Conservation (phyloP, 1,140 invertebrate genomes). For the Nasonia longicornis region DNA sequence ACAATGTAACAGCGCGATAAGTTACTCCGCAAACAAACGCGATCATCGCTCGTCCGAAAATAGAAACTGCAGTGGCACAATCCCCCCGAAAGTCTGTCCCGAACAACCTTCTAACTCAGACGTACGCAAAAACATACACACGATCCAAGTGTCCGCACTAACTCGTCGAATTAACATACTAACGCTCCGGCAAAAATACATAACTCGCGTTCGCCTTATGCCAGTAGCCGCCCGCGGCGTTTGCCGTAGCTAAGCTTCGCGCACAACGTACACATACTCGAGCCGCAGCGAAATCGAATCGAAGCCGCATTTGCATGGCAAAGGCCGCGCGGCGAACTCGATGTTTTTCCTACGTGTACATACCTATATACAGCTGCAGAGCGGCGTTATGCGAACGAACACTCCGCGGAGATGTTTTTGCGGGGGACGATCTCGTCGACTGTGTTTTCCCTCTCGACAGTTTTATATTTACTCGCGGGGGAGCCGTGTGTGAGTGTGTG, state of each 20-base stretch:
- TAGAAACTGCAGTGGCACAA: background rate
- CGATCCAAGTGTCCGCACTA: background rate
- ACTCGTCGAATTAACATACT: background rate
- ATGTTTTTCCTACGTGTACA: background rate
- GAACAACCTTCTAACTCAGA: too few species aligned
- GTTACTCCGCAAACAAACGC: background rate
- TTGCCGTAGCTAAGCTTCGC: background rate
- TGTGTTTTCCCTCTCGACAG: too few species aligned
- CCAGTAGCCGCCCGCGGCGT: too few species aligned
- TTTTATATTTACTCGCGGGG: too few species aligned
- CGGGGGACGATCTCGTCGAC: too few species aligned
- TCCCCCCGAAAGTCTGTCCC: too few species aligned
- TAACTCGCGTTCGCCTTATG: too few species aligned
- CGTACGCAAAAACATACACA: too few species aligned
- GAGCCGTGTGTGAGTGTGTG: too few species aligned
- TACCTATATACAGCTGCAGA: too few species aligned
- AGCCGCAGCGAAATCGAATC: background rate
- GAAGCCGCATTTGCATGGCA: slow-evolving; percentile 2
- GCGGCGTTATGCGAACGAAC: too few species aligned
- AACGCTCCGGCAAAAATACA: background rate
- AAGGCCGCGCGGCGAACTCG: background rate
- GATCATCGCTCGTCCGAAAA: background rate
- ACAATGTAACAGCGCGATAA: background rate
- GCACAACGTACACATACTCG: background rate
- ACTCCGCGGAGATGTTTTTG: too few species aligned